These are phyloP conservation scores for Lordiphosa mommai DNA, from an alignment of 1,140 invertebrate species.

Conservation along the genomic window DNA sequence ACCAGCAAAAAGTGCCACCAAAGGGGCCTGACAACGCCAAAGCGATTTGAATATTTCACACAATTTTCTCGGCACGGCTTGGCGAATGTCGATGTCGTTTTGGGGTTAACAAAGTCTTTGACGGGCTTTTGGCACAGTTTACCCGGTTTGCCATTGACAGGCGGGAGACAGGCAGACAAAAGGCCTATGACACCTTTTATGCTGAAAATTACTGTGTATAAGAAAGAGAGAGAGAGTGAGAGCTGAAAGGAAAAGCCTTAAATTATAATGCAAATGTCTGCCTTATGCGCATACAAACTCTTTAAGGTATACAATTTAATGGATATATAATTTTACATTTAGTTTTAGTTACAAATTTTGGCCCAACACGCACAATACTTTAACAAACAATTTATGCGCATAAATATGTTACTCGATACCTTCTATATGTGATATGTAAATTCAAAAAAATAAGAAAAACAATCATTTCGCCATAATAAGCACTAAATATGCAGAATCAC, in stretches of 20 bases:
- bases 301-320: not conserved
- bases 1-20: constrained; percentile 54
- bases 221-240: not conserved
- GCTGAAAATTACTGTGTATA: not conserved
- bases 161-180: constrained; percentile 57
- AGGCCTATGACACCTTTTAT: constrained; percentile 69
- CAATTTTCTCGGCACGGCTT: constrained; percentile 44
- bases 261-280: constrained; percentile 65
- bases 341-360: constrained; percentile 14
- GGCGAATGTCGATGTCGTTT: constrained; percentile 25
- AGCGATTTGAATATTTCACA: constrained; percentile 71
- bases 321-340: not conserved
- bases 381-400: constrained; percentile 22
- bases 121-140: constrained; percentile 55
- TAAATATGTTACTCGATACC: constrained; percentile 18
- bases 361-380: not conserved
- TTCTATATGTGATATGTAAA: constrained; percentile 20
- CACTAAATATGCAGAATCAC: constrained; percentile 78
- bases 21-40: constrained; percentile 39
- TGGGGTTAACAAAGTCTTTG: constrained; percentile 65
- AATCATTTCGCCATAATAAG: constrained; percentile 72
- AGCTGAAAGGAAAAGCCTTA: constrained; percentile 2
- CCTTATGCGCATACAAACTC: constrained; percentile 4
- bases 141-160: constrained; percentile 64
- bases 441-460: constrained; percentile 42